Evolutionary conservation across 2,888 invertebrate genomes (phyloP).

Genomic region (Ochropleura leucogaster): DNA sequence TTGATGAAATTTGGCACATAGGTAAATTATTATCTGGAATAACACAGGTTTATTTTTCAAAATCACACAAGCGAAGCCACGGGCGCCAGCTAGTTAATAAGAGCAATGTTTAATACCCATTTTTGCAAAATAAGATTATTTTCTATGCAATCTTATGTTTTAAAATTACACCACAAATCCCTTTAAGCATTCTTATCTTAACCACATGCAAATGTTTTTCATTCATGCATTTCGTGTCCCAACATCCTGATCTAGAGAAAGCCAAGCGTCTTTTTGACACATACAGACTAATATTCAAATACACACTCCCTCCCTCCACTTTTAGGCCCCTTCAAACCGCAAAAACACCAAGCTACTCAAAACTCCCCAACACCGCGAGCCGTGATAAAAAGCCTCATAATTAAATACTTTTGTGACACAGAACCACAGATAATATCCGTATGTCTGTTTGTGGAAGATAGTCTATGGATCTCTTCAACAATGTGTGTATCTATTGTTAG

Average conservation of each 20-base stretch:
- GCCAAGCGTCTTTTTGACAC: background rate
- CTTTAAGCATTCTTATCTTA: too few species aligned
- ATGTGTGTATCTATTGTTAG: conserved; percentile 37
- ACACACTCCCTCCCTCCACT: background rate
- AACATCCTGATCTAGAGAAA: background rate
- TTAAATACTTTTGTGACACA: conserved; percentile 70
- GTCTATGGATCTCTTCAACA: conserved; percentile 43
- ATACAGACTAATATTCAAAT: background rate
- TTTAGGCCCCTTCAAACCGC: background rate
- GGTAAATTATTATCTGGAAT: too few species aligned
- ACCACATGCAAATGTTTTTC: too few species aligned
- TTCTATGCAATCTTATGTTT: too few species aligned
- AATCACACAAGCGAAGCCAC: too few species aligned
- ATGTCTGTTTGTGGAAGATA: conserved; percentile 69
- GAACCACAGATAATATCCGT: conserved; percentile 70
- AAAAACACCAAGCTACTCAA: conserved; percentile 12
- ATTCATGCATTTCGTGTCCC: too few species aligned
- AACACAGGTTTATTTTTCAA: too few species aligned
- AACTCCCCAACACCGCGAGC: conserved; percentile 20
- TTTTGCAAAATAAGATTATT: too few species aligned
- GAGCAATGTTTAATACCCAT: too few species aligned
- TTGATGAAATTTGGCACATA: too few species aligned
- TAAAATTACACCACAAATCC: too few species aligned
- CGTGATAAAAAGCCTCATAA: conserved; percentile 71
- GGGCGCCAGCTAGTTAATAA: too few species aligned